Conservation (phyloP, 1,140 invertebrate species). For the Daktulosphaira vitifoliae region DNA sequence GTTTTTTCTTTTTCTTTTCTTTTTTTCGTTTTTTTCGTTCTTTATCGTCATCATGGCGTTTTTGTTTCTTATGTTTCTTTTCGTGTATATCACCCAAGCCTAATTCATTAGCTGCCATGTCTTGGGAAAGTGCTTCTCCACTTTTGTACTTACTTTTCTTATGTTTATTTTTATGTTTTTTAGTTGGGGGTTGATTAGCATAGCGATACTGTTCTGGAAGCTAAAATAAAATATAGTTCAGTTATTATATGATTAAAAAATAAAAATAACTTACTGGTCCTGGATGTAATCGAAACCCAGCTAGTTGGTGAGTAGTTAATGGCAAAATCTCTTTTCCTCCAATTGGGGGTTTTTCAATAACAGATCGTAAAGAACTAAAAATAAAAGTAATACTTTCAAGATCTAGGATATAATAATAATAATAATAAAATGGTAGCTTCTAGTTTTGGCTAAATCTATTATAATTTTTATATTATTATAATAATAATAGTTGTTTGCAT, state of each 20-base stretch:
- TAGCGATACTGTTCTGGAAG: constrained; percentile 92
- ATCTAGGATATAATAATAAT: background rate
- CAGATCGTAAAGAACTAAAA: constrained; percentile 74
- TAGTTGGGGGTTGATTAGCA: constrained; percentile 79
- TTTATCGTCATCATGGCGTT: constrained; percentile 86
- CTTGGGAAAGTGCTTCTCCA: constrained; percentile 49
- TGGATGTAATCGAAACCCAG: constrained; percentile 90
- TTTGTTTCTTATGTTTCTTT: constrained; percentile 94
- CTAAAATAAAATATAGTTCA: constrained; percentile 47
- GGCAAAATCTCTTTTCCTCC: constrained; percentile 87
- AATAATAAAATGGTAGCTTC: too few species aligned
- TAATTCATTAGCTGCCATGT: constrained; percentile 47
- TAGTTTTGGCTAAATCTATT: too few species aligned
- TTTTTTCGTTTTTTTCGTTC: constrained; percentile 91
- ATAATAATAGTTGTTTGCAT: too few species aligned
- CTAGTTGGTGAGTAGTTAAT: constrained; percentile 75
- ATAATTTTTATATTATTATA: too few species aligned
- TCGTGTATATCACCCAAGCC: constrained; percentile 70
- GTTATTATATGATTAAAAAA: constrained; percentile 10
- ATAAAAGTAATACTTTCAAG: constrained; percentile 27
- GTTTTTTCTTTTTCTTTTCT: constrained; percentile 90
- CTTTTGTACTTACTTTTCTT: constrained; percentile 92
- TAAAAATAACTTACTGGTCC: constrained; percentile 65
- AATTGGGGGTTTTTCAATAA: constrained; percentile 96
- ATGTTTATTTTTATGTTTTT: constrained; percentile 88